Percentiles rank a stretch among this genome's conserved stretches.
Conservation (phyloP, 37 sponge, comb jelly and placozoan species). For the Halisarca cf. caerulea region DNA sequence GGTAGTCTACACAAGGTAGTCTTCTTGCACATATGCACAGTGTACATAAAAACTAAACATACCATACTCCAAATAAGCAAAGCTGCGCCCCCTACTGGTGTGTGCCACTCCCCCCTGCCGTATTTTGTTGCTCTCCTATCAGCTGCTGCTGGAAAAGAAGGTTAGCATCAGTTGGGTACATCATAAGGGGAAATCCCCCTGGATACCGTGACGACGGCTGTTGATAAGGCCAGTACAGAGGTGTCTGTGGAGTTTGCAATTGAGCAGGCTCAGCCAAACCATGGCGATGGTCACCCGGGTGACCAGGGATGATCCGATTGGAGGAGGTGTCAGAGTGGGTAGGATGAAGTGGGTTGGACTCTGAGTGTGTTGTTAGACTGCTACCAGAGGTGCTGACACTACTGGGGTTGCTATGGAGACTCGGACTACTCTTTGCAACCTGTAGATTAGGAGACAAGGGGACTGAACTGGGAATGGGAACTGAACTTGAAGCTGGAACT, state of each 20-base stretch:
- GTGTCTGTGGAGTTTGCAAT: neutral
- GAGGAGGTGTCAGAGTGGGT: neutral
- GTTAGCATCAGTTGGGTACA: neutral
- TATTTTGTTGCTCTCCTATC: neutral
- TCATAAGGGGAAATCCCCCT: neutral
- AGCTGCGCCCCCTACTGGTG: neutral
- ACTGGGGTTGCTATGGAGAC: constrained; percentile 4
- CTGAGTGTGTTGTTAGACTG: neutral
- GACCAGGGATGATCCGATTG: too few relatives aligned
- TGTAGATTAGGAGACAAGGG: neutral
- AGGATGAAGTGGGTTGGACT: neutral
- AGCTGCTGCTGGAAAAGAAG: constrained; percentile 5
- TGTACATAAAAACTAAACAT: too few relatives aligned
- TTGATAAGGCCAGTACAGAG: constrained; percentile 19
- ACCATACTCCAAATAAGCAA: too few relatives aligned
- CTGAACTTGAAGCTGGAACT: neutral
- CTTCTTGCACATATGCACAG: too few relatives aligned
- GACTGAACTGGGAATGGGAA: neutral
- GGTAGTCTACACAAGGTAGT: too few relatives aligned
- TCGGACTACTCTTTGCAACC: neutral
- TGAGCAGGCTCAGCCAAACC: neutral
- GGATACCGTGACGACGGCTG: neutral
- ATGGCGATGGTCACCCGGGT: neutral
- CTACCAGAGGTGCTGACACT: constrained; percentile 3
- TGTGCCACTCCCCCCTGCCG: neutral